Percentiles rank a stretch among this genome's conserved stretches.
These are phyloP conservation scores for Nettapus auritus DNA, from an alignment of 2,113 vertebrate species.

Conservation along the genomic window DNA sequence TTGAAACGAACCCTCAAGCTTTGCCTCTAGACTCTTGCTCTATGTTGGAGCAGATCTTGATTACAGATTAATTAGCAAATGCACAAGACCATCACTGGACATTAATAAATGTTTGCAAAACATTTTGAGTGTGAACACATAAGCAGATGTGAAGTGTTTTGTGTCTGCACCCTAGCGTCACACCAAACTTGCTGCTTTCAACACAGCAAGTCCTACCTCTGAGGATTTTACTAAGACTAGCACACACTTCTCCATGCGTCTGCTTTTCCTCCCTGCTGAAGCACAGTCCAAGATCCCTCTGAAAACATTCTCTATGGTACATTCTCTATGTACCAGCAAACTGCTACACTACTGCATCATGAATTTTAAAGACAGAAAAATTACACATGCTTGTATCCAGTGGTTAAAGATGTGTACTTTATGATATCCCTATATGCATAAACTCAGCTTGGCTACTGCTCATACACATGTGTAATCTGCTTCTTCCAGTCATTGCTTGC, in stretches of 20 bases:
- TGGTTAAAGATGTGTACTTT: not conserved
- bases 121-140: not conserved
- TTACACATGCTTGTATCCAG: not conserved
- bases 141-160: not conserved
- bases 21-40: not conserved
- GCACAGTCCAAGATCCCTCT: not conserved
- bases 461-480: not conserved
- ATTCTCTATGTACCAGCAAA: not conserved
- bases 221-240: not conserved
- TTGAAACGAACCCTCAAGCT: not conserved
- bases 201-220: not conserved
- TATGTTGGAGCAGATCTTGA: not conserved
- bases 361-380: not conserved
- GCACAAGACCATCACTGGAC: not conserved
- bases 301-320: not conserved
- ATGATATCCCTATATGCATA: not conserved
- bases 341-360: not conserved
- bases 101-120: not conserved
- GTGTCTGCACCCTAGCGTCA: not conserved
- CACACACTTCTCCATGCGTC: not conserved
- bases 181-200: not conserved
- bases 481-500: not conserved
- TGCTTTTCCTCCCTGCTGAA: not conserved
- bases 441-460: not conserved
- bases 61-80: not conserved